Evolutionary conservation across 2,888 invertebrate genomes (phyloP).

Genomic region (Mystacides longicornis): DNA sequence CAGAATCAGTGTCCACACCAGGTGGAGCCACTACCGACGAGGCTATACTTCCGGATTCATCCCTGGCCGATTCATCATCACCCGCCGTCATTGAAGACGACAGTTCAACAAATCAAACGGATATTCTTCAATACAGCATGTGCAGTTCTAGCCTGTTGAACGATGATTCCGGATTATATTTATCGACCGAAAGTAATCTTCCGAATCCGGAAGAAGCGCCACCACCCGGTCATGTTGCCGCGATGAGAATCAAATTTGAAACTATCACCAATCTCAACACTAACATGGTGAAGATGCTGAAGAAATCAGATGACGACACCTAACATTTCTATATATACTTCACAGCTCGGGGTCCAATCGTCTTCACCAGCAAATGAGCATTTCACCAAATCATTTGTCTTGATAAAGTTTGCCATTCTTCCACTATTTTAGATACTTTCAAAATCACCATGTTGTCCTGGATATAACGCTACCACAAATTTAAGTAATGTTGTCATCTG

Average conservation of each 20-base stretch:
- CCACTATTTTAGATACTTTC: too few relatives aligned
- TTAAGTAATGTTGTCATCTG: too few relatives aligned
- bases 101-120: conserved; percentile 25
- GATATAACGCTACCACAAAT: too few relatives aligned
- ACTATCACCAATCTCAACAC: conserved; percentile 36
- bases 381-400: neutral
- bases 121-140: conserved; percentile 21
- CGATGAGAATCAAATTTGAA: conserved; percentile 46
- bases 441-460: too few relatives aligned
- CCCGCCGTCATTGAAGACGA: conserved; percentile 23
- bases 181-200: conserved; percentile 29
- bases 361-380: conserved; percentile 1
- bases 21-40: conserved; percentile 8
- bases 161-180: conserved; percentile 12
- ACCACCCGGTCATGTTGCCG: conserved; percentile 46
- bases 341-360: conserved; percentile 8
- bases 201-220: conserved; percentile 35
- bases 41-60: conserved; percentile 3
- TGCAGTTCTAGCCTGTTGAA: conserved; percentile 18
- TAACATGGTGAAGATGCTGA: conserved; percentile 22
- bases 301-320: conserved; percentile 21
- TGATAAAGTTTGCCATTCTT: neutral
- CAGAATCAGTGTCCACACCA: conserved; percentile 9
- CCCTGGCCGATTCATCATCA: conserved; percentile 13
- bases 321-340: conserved; percentile 9